Percentiles rank a stretch among this genome's conserved stretches.
Evolutionary conservation across 2,888 invertebrate genomes (phyloP).

Genomic region (Erpobdella octoculata): DNA sequence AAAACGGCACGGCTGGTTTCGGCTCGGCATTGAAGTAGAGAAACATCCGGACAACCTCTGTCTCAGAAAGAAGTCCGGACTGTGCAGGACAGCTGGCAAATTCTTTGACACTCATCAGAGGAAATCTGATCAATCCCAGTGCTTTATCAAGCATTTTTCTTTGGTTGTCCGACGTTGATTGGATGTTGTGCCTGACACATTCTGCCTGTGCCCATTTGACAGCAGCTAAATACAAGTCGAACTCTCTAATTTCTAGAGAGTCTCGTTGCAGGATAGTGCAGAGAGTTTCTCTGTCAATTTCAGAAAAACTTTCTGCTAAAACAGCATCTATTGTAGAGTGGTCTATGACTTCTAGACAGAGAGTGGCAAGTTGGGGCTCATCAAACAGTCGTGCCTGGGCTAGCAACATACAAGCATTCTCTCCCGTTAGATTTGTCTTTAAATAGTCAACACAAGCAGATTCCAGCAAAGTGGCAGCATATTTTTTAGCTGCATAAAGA

Average conservation of each 20-base stretch:
- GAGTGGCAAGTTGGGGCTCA: conserved; percentile 80
- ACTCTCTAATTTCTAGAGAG: conserved; percentile 88
- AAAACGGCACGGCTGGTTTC: conserved; percentile 75
- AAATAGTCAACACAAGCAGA: conserved; percentile 87
- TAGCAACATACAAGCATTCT: conserved; percentile 87
- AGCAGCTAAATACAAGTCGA: conserved; percentile 72
- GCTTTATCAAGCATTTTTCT: conserved; percentile 58
- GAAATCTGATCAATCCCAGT: conserved; percentile 79
- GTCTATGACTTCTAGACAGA: conserved; percentile 79
- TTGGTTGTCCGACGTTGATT: conserved; percentile 68
- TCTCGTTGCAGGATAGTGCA: conserved; percentile 83
- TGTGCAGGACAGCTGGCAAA: conserved; percentile 92
- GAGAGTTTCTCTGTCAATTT: conserved; percentile 85
- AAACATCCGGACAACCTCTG: conserved; percentile 90
- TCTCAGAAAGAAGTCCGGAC: conserved; percentile 77
- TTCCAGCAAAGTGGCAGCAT: conserved; percentile 87
- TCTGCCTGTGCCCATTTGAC: conserved; percentile 87
- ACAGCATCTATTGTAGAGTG: conserved; percentile 93
- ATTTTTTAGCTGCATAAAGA: conserved; percentile 90
- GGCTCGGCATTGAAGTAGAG: conserved; percentile 82
- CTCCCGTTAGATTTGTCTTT: conserved; percentile 87
- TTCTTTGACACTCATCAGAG: conserved; percentile 84
- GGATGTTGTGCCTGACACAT: conserved; percentile 73
- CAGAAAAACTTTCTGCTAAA: conserved; percentile 86
- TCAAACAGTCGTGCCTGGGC: conserved; percentile 91